Evolutionary conservation across 2,797 vertebrate genomes (phyloP).

Genomic region (Sebastes hopkinsi): DNA sequence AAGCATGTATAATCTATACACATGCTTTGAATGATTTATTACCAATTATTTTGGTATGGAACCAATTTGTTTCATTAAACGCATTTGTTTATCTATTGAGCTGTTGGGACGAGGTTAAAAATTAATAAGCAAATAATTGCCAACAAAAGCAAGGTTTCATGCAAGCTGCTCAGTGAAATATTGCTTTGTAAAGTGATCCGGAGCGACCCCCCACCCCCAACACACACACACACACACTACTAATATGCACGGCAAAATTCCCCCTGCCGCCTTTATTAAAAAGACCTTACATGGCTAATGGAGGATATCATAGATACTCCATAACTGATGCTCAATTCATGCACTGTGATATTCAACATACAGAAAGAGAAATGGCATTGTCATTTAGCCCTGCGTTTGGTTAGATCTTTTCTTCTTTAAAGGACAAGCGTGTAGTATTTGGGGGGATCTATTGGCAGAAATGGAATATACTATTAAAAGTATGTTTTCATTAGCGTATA

Average conservation of each 20-base stretch:
- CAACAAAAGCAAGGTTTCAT: slow-evolving; percentile 63
- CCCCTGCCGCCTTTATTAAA: slow-evolving; percentile 57
- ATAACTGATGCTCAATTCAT: not conserved
- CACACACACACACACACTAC: not conserved
- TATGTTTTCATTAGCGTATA: not conserved
- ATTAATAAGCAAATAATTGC: slow-evolving; percentile 83
- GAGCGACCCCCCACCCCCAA: slow-evolving; percentile 10
- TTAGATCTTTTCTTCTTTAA: not conserved
- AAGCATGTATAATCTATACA: slow-evolving; percentile 72
- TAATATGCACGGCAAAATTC: not conserved
- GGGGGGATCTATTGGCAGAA: not conserved
- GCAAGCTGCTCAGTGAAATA: slow-evolving; percentile 58
- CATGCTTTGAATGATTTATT: slow-evolving; percentile 77
- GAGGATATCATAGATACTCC: slow-evolving; percentile 24
- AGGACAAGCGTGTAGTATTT: fast-evolving
- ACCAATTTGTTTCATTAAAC: slow-evolving; percentile 78
- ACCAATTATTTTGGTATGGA: slow-evolving; percentile 74
- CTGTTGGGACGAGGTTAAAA: slow-evolving; percentile 71
- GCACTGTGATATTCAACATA: not conserved
- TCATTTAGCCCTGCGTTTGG: not conserved
- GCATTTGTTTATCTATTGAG: slow-evolving; percentile 79
- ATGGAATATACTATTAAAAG: not conserved
- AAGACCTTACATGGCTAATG: slow-evolving; percentile 54
- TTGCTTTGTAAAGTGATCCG: slow-evolving; percentile 45
- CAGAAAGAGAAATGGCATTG: not conserved